phyloP scores from a whole-genome alignment of 2,797 vertebrate species.

The Prionace glauca region DNA sequence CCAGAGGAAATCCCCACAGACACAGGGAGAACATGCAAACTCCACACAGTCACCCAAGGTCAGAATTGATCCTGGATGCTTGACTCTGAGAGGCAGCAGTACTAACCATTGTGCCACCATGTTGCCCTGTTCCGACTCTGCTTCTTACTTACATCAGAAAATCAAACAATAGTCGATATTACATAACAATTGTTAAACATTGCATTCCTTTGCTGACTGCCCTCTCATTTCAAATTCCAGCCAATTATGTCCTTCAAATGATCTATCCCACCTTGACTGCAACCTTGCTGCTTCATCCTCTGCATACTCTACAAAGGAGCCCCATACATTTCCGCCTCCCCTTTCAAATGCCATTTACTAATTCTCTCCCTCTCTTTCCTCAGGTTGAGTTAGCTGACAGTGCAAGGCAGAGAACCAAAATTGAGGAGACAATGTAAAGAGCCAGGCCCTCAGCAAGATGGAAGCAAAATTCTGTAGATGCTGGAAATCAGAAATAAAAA shows the following conservation, averaged over 20 bases:
- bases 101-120: no score
- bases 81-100: no score
- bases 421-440: not conserved
- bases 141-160: not conserved
- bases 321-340: not conserved
- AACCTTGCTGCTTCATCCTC: not conserved
- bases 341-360: not conserved
- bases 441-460: not conserved
- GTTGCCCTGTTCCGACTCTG: not conserved
- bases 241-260: not conserved
- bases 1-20: no score
- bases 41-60: no score
- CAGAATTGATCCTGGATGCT: no score
- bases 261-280: not conserved
- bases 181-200: not conserved
- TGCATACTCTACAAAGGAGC: not conserved
- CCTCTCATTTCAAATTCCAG: not conserved
- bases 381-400: not conserved
- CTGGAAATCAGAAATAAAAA: not conserved
- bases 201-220: not conserved
- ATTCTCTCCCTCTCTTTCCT: not conserved
- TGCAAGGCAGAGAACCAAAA: not conserved
- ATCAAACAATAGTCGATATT: not conserved
- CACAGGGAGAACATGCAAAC: no score
- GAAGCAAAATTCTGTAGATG: not conserved